Percentiles rank a stretch among this genome's conserved stretches.
Conservation (phyloP, 1,140 invertebrate genomes). For the Trachelipus rathkii region DNA sequence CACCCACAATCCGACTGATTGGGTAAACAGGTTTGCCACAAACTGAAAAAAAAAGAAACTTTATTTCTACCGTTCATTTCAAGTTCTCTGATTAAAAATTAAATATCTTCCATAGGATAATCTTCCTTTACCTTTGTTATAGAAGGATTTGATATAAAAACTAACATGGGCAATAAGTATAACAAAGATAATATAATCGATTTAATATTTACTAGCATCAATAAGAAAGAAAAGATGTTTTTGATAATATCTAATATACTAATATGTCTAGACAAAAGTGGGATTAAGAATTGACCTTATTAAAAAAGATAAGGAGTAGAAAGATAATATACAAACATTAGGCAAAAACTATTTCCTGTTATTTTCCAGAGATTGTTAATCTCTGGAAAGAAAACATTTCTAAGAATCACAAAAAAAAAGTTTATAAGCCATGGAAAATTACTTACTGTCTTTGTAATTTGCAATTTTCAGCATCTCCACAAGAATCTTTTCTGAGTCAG, state of each 20-base stretch:
- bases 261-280: too few relatives aligned
- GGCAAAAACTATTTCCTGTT: neutral
- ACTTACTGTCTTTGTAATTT: conserved; percentile 63
- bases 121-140: neutral
- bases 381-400: too few relatives aligned
- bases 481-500: conserved; percentile 11
- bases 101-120: neutral
- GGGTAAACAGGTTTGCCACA: conserved; percentile 78
- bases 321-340: conserved; percentile 31
- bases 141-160: neutral
- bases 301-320: conserved; percentile 30
- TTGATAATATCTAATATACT: too few relatives aligned
- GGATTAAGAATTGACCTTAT: too few relatives aligned
- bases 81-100: neutral
- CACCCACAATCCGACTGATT: conserved; percentile 76
- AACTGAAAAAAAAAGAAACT: conserved; percentile 56
- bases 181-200: too few relatives aligned
- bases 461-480: conserved; percentile 57
- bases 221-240: too few relatives aligned
- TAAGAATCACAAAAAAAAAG: neutral
- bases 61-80: neutral
- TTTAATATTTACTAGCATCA: too few relatives aligned
- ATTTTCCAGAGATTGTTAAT: neutral
- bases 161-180: conserved; percentile 29
- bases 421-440: conserved; percentile 16